Conservation (phyloP, 1,140 invertebrate genomes). For the Lamellibrachia luymesi region DNA sequence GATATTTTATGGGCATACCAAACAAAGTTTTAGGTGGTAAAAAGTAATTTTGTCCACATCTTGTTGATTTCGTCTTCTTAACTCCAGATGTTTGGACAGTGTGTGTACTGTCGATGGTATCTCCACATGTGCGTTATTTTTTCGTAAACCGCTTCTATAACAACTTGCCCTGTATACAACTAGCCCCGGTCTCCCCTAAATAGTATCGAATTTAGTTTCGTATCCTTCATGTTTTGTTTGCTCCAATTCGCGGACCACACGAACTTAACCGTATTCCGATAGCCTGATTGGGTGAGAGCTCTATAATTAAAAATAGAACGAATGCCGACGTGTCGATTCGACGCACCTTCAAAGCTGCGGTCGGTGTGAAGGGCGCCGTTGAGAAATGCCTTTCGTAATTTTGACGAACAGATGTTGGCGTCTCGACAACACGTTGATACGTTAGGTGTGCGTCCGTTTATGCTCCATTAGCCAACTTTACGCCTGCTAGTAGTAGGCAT, state of each 20-base stretch:
- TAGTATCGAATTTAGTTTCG: too few species aligned
- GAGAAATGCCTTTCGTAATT: background rate
- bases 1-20: too few species aligned
- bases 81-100: too few species aligned
- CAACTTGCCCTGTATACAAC: too few species aligned
- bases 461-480: background rate
- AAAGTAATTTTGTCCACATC: too few species aligned
- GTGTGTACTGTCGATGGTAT: too few species aligned
- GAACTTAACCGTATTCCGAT: background rate
- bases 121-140: too few species aligned
- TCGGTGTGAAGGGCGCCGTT: too few species aligned
- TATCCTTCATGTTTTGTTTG: background rate
- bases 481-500: background rate
- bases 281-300: background rate
- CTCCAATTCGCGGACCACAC: background rate
- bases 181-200: too few species aligned
- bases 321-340: background rate
- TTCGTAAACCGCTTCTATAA: too few species aligned
- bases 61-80: too few species aligned
- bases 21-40: too few species aligned
- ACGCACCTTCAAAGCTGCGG: background rate
- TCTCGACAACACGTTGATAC: background rate
- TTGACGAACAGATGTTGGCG: background rate
- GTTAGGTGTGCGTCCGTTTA: background rate
- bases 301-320: background rate